phyloP scores from a whole-genome alignment of 2,797 vertebrate genomes.

The Myripristis murdjan region DNA sequence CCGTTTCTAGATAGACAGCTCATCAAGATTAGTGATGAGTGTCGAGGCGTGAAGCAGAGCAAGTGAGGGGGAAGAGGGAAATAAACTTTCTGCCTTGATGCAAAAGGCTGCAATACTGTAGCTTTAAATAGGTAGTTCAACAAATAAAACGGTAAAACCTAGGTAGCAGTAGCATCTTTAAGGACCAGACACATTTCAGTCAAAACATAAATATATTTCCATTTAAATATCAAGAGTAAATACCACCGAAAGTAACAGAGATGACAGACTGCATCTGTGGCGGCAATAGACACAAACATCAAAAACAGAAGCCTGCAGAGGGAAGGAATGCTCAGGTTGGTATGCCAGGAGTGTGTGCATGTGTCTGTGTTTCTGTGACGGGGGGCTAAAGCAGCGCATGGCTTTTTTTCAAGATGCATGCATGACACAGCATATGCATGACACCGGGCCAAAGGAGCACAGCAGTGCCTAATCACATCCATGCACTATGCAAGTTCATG shows the following conservation, averaged over 20 bases:
- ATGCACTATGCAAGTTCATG: conserved; percentile 56
- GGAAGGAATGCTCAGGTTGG: conserved; percentile 13
- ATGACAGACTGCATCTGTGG: neutral
- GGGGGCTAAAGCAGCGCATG: conserved; percentile 54
- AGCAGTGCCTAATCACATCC: conserved; percentile 59
- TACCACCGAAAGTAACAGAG: conserved; percentile 17
- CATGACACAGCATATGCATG: conserved; percentile 62
- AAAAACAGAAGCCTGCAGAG: conserved; percentile 51
- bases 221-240: too few species aligned
- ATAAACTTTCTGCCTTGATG: neutral
- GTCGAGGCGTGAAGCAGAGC: neutral
- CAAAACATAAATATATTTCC: conserved; percentile 17
- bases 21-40: neutral
- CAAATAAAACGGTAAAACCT: conserved; percentile 1
- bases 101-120: conserved; percentile 5
- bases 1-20: neutral
- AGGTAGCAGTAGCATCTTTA: neutral
- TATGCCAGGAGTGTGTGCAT: neutral
- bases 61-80: neutral
- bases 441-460: conserved; percentile 59
- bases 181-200: conserved; percentile 19
- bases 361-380: conserved; percentile 39
- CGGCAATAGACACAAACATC: conserved; percentile 46
- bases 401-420: conserved; percentile 71
- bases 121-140: conserved; percentile 13